Evolutionary conservation across 2,888 invertebrate genomes (phyloP).

Genomic region (Sturmia bella): DNA sequence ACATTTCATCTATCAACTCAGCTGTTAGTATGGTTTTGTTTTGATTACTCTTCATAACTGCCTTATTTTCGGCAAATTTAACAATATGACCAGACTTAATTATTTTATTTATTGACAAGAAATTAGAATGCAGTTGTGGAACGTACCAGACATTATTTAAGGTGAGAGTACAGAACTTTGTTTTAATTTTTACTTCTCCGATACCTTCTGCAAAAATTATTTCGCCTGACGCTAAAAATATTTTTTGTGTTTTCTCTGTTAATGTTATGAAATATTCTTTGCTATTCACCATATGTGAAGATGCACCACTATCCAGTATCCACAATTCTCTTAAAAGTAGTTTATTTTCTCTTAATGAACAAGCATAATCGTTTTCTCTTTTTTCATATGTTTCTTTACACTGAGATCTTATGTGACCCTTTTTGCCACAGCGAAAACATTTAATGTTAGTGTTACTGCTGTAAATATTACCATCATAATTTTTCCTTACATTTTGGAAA

Average conservation of each 20-base stretch:
- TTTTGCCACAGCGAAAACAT: slow-evolving; percentile 31
- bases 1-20: neutral
- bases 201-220: slow-evolving; percentile 47
- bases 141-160: slow-evolving; percentile 55
- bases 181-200: slow-evolving; percentile 48
- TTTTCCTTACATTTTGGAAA: neutral
- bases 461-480: no score
- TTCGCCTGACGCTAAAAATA: slow-evolving; percentile 55
- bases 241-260: slow-evolving; percentile 37
- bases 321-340: slow-evolving; percentile 14
- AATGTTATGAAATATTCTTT: slow-evolving; percentile 43
- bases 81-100: slow-evolving; percentile 16
- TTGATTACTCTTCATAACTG: neutral
- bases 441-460: slow-evolving; percentile 25
- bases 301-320: slow-evolving; percentile 53
- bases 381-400: slow-evolving; percentile 11
- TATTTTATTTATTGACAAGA: slow-evolving; percentile 47
- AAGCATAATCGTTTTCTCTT: slow-evolving; percentile 11
- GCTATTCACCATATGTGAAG: slow-evolving; percentile 52
- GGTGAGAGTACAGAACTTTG: slow-evolving; percentile 33
- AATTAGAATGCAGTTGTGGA: slow-evolving; percentile 54
- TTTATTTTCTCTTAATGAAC: neutral
- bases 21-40: neutral
- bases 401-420: slow-evolving; percentile 9
- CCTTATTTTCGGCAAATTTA: slow-evolving; percentile 1